These are phyloP conservation scores for Drosophila pseudoobscura DNA, from an alignment of 1,140 invertebrate species.

Conservation along the genomic window DNA sequence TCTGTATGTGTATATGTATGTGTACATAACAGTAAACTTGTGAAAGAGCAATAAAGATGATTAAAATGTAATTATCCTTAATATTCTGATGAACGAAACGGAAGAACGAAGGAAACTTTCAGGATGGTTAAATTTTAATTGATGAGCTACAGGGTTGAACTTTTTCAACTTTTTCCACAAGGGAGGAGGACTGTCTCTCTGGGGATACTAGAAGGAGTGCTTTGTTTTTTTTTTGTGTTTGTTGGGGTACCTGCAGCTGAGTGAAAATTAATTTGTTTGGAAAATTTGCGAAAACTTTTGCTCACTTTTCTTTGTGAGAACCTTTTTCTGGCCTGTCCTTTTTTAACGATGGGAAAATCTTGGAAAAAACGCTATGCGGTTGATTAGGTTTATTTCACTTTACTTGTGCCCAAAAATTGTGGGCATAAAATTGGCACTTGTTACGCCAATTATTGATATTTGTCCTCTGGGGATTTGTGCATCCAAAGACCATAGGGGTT, in stretches of 20 bases:
- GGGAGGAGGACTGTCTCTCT: neutral
- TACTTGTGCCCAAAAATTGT: slow-evolving; percentile 37
- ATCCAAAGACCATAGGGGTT: slow-evolving; percentile 8
- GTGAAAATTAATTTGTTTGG: slow-evolving; percentile 79
- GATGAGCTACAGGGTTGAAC: slow-evolving; percentile 77
- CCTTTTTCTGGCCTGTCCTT: slow-evolving; percentile 19
- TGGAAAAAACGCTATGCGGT: slow-evolving; percentile 9
- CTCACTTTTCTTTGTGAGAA: slow-evolving; percentile 19
- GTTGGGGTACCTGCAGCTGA: slow-evolving; percentile 54
- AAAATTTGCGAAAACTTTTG: slow-evolving; percentile 67
- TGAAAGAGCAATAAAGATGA: slow-evolving; percentile 83
- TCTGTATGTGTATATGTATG: slow-evolving; percentile 31
- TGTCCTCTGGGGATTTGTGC: slow-evolving; percentile 50
- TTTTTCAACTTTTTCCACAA: slow-evolving; percentile 67
- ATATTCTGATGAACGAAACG: slow-evolving; percentile 70
- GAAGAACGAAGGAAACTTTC: slow-evolving; percentile 33
- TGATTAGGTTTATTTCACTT: slow-evolving; percentile 51
- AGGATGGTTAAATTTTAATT: slow-evolving; percentile 69
- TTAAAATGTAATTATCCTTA: slow-evolving; percentile 83
- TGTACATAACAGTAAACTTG: slow-evolving; percentile 78
- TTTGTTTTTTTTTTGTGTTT: neutral
- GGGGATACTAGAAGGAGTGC: neutral
- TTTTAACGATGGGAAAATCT: slow-evolving; percentile 66
- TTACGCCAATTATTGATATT: slow-evolving; percentile 73
- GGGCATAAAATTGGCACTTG: slow-evolving; percentile 64